Evolutionary conservation across 2,113 vertebrate genomes (phyloP), one percentile per base, ranked within the genome.

Genomic region (Scortum barcoo): DNA sequence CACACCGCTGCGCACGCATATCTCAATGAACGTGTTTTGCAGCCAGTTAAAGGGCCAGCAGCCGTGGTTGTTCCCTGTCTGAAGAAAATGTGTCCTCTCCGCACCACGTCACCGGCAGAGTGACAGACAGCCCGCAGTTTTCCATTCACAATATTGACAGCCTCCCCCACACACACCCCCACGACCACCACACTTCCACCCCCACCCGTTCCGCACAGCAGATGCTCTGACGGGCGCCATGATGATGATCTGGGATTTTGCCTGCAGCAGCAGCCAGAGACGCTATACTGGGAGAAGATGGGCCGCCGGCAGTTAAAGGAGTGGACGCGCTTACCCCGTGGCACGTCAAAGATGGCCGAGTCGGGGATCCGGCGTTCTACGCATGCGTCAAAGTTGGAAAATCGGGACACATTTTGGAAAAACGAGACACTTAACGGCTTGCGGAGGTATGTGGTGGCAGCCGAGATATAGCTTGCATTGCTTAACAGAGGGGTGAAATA

Each of bases 231-330:
- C 88, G 87, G 94, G 84, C 91, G 94, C 94, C 95, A 95, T 95
- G 95, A 95, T 95, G 93, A 92, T 92, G 91, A 92, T 89, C 92
- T 88, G 91, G 90, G 93, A 89, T 91, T 94, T 91, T 93, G 94
- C 93, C 91, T 90, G 94, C 94, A 94, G 94, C 91, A 92, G 67
- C 86, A 1, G 13, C 54, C 82, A 82, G 85, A 93, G 76, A 90
- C 65, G 57, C 33, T 91, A 44, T 0, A 42, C 16, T 0, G 4
- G 1, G 0, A 0, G 4, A 0, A 85, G 87, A 90, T 61, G 0
- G 17, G 17, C 44, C 0, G 28, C 40, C 11, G 1, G 2, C 51
- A 17, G 36, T 5, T 5, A 17, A 60, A 44, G 11, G 11, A 58
- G n/a, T 0, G 10, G 19, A 58, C 17, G 7, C 2, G 19, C 12